phyloP scores from a whole-genome alignment of 1,140 invertebrate genomes.

The Drosophila gunungcola region DNA sequence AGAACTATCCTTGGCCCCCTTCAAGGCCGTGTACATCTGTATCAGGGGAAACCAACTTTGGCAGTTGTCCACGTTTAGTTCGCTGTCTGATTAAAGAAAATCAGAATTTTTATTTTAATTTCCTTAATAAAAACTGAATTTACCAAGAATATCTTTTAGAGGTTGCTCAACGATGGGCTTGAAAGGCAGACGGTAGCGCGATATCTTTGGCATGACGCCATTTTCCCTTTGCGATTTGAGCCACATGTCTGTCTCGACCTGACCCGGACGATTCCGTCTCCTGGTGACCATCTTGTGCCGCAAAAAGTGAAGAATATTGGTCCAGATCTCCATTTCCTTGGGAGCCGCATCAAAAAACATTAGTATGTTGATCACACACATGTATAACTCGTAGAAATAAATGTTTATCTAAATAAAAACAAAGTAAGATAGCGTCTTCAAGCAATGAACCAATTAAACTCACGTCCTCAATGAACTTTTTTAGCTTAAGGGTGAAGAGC shows the following conservation, averaged over 20 bases:
- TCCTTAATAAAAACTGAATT: neutral
- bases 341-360: conserved; percentile 69
- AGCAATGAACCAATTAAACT: neutral
- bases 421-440: neutral
- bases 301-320: conserved; percentile 75
- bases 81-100: conserved; percentile 43
- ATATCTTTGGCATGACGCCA: conserved; percentile 77
- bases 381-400: conserved; percentile 83
- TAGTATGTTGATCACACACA: conserved; percentile 79
- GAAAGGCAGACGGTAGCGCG: conserved; percentile 79
- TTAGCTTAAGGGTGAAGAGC: conserved; percentile 61
- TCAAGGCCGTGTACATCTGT: conserved; percentile 72
- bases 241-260: conserved; percentile 80
- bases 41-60: conserved; percentile 83
- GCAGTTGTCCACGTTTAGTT: conserved; percentile 81
- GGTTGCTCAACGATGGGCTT: conserved; percentile 76
- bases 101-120: no score
- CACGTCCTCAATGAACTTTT: conserved; percentile 66
- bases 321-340: conserved; percentile 78
- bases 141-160: conserved; percentile 76
- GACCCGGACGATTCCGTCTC: conserved; percentile 68
- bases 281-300: conserved; percentile 78
- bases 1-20: conserved; percentile 63
- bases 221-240: conserved; percentile 72
- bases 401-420: conserved; percentile 71